A percentile compares a stretch with the other conserved stretches of the same genome.
Conservation (phyloP, 2,888 invertebrate genomes). For the Tiphia femorata region DNA sequence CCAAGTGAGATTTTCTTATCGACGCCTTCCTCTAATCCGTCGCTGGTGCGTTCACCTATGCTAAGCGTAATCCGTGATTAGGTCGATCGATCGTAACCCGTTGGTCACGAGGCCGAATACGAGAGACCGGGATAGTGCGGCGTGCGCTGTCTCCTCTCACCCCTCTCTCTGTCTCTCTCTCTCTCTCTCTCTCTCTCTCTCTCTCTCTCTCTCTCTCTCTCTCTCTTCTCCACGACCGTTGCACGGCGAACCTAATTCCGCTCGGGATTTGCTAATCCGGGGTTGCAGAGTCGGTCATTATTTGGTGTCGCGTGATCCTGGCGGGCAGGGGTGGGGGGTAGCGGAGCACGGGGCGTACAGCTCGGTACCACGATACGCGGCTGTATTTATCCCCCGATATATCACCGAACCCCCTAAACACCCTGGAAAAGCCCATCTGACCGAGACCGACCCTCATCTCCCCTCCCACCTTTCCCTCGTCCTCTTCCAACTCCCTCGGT, state of each 20-base stretch:
- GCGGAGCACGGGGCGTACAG: slow-evolving; percentile 43
- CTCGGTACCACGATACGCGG: slow-evolving; percentile 45
- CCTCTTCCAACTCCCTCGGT: no score
- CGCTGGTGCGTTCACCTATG: background rate
- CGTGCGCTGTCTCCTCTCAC: no score
- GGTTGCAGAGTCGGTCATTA: slow-evolving; percentile 64
- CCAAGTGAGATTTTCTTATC: background rate
- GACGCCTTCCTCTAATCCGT: background rate
- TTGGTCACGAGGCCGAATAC: slow-evolving; percentile 23
- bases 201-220: slow-evolving; percentile 9
- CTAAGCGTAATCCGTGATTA: slow-evolving; percentile 13
- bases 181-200: slow-evolving; percentile 19
- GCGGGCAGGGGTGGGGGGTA: no score
- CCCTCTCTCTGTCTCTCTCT: slow-evolving; percentile 24
- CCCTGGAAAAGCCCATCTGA: slow-evolving; percentile 47
- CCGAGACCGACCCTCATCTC: slow-evolving; percentile 8
- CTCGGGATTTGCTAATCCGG: slow-evolving; percentile 64
- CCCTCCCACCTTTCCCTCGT: background rate
- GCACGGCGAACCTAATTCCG: slow-evolving; percentile 61
- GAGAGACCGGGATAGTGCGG: slow-evolving; percentile 11
- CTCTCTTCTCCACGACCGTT: slow-evolving; percentile 2
- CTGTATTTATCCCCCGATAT: slow-evolving; percentile 58
- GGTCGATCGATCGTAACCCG: slow-evolving; percentile 29
- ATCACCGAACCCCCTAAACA: slow-evolving; percentile 52
- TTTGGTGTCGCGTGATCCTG: slow-evolving; percentile 64